A percentile compares a stretch with the other conserved stretches of the same genome.
Evolutionary conservation across 2,113 vertebrate species (phyloP).

Genomic region (Pica pica): DNA sequence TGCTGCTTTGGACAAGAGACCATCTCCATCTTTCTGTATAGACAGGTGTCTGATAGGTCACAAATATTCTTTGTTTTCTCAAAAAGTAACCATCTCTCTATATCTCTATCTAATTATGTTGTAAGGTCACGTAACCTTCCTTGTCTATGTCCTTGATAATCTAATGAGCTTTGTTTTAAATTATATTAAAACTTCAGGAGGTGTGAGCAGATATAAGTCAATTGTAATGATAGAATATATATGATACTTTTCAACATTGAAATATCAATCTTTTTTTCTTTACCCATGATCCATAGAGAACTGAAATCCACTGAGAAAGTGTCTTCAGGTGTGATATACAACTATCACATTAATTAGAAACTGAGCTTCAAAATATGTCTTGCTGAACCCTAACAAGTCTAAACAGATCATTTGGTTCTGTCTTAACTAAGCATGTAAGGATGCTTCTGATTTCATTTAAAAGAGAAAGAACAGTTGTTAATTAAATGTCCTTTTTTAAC

Average conservation of each 20-base stretch:
- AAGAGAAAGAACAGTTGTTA: background rate
- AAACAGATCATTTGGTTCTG: background rate
- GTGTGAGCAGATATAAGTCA: background rate
- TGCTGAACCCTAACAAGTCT: background rate
- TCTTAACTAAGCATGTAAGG: background rate
- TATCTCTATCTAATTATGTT: background rate
- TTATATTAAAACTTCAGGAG: background rate
- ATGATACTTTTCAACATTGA: background rate
- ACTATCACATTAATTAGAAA: constrained; percentile 14
- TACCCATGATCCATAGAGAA: background rate
- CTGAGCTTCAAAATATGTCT: background rate
- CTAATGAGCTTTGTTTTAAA: background rate
- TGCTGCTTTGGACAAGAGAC: background rate
- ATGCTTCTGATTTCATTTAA: background rate
- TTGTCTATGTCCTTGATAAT: background rate
- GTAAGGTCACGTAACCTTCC: background rate
- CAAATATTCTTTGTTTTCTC: background rate
- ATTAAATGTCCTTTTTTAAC: background rate
- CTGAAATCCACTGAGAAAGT: background rate
- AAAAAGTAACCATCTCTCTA: background rate
- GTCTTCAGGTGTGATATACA: background rate
- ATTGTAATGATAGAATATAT: background rate
- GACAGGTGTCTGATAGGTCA: background rate
- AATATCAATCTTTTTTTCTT: background rate
- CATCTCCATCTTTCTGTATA: background rate